A percentile compares a stretch with the other conserved stretches of the same genome.
Evolutionary conservation across 2,888 invertebrate genomes (phyloP).

Genomic region (Agonopterix heracliana): DNA sequence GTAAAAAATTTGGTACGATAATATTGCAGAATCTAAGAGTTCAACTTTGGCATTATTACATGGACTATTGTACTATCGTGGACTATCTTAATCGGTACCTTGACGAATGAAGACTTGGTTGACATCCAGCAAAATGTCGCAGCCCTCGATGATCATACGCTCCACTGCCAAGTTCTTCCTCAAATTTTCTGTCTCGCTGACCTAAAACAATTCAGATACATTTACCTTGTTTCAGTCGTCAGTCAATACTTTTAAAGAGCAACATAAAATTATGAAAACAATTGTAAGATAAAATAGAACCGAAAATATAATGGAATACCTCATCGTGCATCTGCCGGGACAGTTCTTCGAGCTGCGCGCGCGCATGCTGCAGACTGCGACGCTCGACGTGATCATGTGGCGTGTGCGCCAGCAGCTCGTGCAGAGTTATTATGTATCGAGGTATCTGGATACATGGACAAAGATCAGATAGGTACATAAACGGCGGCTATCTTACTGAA

Average conservation of each 20-base stretch:
- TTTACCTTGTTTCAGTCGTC: not conserved
- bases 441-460: conserved; percentile 80
- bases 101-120: conserved; percentile 96
- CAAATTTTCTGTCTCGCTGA: conserved; percentile 94
- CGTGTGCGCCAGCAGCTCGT: conserved; percentile 93
- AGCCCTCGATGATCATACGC: conserved; percentile 95
- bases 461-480: too few species aligned
- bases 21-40: too few species aligned
- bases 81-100: conserved; percentile 66
- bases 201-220: conserved; percentile 55
- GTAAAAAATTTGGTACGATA: too few species aligned
- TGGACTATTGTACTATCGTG: too few species aligned
- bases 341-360: conserved; percentile 90
- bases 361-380: conserved; percentile 90
- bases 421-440: conserved; percentile 92
- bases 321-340: conserved; percentile 93
- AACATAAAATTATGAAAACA: too few species aligned
- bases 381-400: conserved; percentile 96
- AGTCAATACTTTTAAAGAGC: too few species aligned
- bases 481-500: too few species aligned
- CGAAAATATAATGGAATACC: conserved; percentile 46
- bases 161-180: conserved; percentile 94
- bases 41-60: too few species aligned
- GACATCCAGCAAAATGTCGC: conserved; percentile 93
- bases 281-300: too few species aligned